Base-by-base conservation (phyloP, 2,888 invertebrate species). In the Meiosimyza platycephala region DNA sequence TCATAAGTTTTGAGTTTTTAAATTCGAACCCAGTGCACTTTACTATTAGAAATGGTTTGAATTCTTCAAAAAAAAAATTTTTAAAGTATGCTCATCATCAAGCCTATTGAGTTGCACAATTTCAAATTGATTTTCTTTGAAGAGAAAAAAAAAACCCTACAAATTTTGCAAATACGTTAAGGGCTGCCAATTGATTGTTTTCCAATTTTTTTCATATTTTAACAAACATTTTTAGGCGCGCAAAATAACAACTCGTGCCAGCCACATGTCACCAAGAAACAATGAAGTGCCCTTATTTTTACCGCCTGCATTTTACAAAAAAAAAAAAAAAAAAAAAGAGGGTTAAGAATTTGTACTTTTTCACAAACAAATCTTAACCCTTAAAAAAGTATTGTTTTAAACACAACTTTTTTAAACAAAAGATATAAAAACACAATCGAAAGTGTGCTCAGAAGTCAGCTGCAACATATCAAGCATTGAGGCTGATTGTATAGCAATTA, bases 221-320 rank as follows among this genome's bases (percentile, higher is more conserved):
- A 9, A 9, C 6, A 40, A 40, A 9, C 6, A 40, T 9, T 40
- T 40, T 40, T 40, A 40, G 60, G 69, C 69, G 69, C 51, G 69
- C 62, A 60, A 60, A 60, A 51, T 69, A 33, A 51, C 65, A 71
- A 57, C 75, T 73, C 75, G 74, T 75, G 75, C 73, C 75, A 70
- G 75, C 67, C 75, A 65, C 75, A 75, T 70, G 75, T 75, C 73
- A 74, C 73, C 70, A 66, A 67, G 55, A 55, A 71, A 73, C 75
- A 74, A 70, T 67, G 69, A 28, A 33, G 12, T 40, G 16, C 67
- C 47, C 47, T 18, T 18, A 48, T 48, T 57, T 48, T 18, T 57
- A 47, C 48, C 52, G 67, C 62, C 48, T 57, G 55, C 67, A 40
- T 47, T 40, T 16, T 9, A 48, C 7, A 18, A 28, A 15, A 47